These are phyloP conservation scores for Heterodera schachtii DNA, from an alignment of 1,140 invertebrate genomes.

Conservation along the genomic window DNA sequence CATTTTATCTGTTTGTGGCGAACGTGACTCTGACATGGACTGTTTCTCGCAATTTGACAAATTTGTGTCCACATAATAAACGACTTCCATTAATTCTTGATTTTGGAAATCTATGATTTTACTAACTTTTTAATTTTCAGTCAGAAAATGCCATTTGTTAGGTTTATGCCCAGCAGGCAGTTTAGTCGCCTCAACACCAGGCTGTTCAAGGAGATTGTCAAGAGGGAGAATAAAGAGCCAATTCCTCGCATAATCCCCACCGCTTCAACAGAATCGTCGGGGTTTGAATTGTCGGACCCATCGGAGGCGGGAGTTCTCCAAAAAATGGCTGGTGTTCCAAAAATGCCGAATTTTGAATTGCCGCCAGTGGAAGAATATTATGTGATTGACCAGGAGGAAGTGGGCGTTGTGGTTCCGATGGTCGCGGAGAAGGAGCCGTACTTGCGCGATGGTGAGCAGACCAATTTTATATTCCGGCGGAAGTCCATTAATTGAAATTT, in stretches of 20 bases:
- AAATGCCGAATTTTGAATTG: constrained; percentile 13
- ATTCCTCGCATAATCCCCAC: constrained; percentile 46
- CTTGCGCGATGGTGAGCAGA: constrained; percentile 1
- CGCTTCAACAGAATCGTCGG: constrained; percentile 44
- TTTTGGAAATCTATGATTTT: no score
- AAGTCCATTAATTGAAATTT: not conserved
- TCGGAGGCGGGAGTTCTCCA: constrained; percentile 42
- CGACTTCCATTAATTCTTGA: no score
- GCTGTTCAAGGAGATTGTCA: constrained; percentile 52
- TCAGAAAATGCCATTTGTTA: constrained; percentile 27
- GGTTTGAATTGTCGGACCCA: constrained; percentile 46
- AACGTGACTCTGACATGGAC: no score
- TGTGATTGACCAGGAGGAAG: not conserved
- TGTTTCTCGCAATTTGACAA: no score
- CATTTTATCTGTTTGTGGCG: no score
- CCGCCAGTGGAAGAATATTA: constrained; percentile 24
- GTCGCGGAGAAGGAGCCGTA: constrained; percentile 11
- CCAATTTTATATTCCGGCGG: not conserved
- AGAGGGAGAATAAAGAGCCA: constrained; percentile 36
- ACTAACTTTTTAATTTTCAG: no score
- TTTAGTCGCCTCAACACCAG: constrained; percentile 42
- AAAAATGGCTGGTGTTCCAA: constrained; percentile 23
- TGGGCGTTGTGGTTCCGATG: constrained; percentile 7
- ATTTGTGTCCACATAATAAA: no score
- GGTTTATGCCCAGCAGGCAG: constrained; percentile 29